These are phyloP conservation scores for Pomatostomus ruficeps DNA, from an alignment of 2,113 vertebrate species.

Conservation along the genomic window DNA sequence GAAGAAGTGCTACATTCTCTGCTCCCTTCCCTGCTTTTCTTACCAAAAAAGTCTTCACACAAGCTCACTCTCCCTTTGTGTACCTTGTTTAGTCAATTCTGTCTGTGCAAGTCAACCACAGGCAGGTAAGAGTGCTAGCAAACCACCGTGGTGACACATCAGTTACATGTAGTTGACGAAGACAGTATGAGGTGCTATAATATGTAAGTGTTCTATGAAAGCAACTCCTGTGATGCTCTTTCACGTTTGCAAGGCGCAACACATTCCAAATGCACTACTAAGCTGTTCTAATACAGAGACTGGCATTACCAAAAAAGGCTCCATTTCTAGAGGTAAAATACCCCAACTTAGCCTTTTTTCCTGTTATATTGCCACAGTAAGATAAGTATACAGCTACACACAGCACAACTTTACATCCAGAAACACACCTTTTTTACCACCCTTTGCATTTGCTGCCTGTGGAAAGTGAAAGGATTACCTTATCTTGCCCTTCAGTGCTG, in stretches of 20 bases:
- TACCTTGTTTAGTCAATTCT: background rate
- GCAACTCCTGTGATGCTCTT: background rate
- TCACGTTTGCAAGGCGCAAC: background rate
- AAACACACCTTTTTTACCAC: background rate
- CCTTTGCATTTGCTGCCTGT: background rate
- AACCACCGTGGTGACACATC: fast-evolving
- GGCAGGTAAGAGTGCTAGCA: background rate
- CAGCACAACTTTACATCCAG: background rate
- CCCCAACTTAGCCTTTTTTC: background rate
- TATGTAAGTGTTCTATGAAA: background rate
- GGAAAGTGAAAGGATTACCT: background rate
- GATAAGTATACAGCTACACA: background rate
- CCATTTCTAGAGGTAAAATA: background rate
- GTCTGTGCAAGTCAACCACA: background rate
- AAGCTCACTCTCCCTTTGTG: background rate
- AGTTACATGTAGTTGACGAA: fast-evolving
- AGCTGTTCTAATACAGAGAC: background rate
- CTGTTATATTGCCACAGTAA: background rate
- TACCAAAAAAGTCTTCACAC: background rate
- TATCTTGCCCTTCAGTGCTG: background rate
- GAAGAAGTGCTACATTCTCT: background rate
- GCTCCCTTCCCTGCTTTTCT: background rate
- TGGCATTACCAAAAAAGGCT: background rate
- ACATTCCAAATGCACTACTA: background rate
- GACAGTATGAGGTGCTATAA: background rate